Evolutionary conservation across 2,888 invertebrate genomes (phyloP).

Genomic region (Cyclophora albipunctata): DNA sequence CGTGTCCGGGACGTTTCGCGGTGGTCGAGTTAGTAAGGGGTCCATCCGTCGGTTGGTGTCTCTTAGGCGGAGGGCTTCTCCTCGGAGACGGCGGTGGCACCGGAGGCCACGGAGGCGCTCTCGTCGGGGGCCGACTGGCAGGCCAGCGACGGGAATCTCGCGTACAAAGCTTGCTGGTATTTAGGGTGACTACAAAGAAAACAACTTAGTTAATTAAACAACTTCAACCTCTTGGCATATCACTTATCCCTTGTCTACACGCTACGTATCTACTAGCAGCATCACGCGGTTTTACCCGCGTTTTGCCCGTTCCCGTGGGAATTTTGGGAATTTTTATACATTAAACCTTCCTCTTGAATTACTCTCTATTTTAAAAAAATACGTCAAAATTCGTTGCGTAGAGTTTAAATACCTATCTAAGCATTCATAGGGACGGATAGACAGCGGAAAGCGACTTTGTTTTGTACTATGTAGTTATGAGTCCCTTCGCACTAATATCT

Average conservation of each 20-base stretch:
- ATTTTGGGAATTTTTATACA: too few species aligned
- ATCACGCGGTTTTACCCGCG: not conserved
- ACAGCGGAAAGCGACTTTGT: too few species aligned
- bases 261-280: too few species aligned
- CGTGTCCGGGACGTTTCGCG: constrained; percentile 32
- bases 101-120: constrained; percentile 79
- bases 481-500: too few species aligned
- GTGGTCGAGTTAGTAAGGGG: constrained; percentile 20
- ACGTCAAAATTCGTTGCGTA: too few species aligned
- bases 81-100: constrained; percentile 79
- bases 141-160: constrained; percentile 85
- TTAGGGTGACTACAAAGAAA: constrained; percentile 80
- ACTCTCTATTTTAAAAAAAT: too few species aligned
- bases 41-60: constrained; percentile 10
- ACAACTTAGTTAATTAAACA: not conserved
- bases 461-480: too few species aligned
- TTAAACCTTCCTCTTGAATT: too few species aligned
- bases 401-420: too few species aligned
- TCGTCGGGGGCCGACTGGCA: constrained; percentile 79
- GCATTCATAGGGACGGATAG: too few species aligned
- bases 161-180: constrained; percentile 83
- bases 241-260: too few species aligned
- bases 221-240: not conserved
- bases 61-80: constrained; percentile 78
- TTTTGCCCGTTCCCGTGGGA: too few species aligned